phyloP scores from a whole-genome alignment of 2,113 vertebrate genomes.

The Hymenochirus boettgeri region DNA sequence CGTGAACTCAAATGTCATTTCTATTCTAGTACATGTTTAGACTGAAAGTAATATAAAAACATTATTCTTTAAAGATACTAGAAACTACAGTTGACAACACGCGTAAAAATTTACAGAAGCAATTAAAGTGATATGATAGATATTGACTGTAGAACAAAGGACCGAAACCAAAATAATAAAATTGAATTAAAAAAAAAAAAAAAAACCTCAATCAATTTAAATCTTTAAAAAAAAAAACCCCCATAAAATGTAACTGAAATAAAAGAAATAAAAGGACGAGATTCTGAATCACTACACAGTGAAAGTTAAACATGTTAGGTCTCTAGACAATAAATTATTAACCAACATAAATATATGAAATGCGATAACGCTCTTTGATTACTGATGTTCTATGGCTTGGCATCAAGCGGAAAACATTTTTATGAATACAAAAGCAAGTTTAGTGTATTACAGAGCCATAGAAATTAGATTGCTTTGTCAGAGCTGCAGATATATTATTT shows the following conservation, averaged over 20 bases:
- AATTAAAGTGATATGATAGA: slow-evolving; percentile 8
- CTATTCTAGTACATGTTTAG: background rate
- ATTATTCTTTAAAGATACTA: slow-evolving; percentile 12
- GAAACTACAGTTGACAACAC: background rate
- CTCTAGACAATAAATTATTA: slow-evolving; percentile 30
- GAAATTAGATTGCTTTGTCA: slow-evolving; percentile 23
- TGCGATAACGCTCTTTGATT: slow-evolving; percentile 28
- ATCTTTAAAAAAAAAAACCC: background rate
- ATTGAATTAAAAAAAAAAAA: background rate
- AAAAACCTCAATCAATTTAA: background rate
- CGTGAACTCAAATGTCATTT: slow-evolving; percentile 7
- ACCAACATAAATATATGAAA: slow-evolving; percentile 29
- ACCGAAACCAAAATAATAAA: background rate
- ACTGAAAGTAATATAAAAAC: slow-evolving; percentile 17
- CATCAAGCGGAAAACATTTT: slow-evolving; percentile 13
- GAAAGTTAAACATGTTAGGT: slow-evolving; percentile 18
- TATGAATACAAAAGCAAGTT: slow-evolving; percentile 32
- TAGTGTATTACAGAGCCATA: slow-evolving; percentile 10
- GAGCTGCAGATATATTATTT: background rate
- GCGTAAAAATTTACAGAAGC: background rate
- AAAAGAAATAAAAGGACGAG: background rate
- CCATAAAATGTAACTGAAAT: slow-evolving; percentile 3
- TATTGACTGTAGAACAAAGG: background rate
- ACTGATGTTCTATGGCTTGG: slow-evolving; percentile 4
- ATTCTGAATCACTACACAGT: slow-evolving; percentile 2